Evolutionary conservation across 2,888 invertebrate genomes (phyloP), one percentile per base, ranked within the genome.

Genomic region (Diplazon laetatorius): DNA sequence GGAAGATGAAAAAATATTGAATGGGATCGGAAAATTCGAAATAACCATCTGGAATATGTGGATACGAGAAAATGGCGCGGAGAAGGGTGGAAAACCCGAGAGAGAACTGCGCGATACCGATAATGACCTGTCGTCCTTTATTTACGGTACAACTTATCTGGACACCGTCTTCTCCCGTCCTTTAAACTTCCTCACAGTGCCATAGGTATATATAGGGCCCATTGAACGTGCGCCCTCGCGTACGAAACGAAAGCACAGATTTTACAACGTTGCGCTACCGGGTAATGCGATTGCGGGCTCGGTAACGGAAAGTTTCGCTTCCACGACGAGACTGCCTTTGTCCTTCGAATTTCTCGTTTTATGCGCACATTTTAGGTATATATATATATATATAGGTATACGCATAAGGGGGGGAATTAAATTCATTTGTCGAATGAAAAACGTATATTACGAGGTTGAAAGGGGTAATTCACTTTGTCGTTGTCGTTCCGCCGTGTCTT

Each of bases 111-210:
- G 39, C 68, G 66, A 76, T 78, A 57, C 62, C 68, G 81, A 82
- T 82, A 78, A 80, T 80, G 69, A 76, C 78, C 77, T 80, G 76
- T 74, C 80, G 71, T 18, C 77, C 39, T 82, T 80, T 78, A 80
- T 82, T 82, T 80, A 82, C 78, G 76, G 69, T 65, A 80, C 80
- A 82, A 80, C 80, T 82, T 82, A 82, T 80, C 80, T 69, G 66
- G 68, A 70, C 71, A 62, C 65, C 66, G 55, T 12, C 22, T 42
- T 8, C 25, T 52, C 44, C 9, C 30, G 4, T 18, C 48, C 46
- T 37, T 10, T 42, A 25, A n/a, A n/a, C n/a, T 12, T n/a, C 14
- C 14, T 6, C 2, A 6, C 2, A 6, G 30, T 30, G 30, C 30
- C 30, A 6, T 30, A 30, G n/a, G n/a, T n/a, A n/a, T n/a, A n/a